phyloP scores from a whole-genome alignment of 2,113 vertebrate genomes.

The Pterocles burchelli region DNA sequence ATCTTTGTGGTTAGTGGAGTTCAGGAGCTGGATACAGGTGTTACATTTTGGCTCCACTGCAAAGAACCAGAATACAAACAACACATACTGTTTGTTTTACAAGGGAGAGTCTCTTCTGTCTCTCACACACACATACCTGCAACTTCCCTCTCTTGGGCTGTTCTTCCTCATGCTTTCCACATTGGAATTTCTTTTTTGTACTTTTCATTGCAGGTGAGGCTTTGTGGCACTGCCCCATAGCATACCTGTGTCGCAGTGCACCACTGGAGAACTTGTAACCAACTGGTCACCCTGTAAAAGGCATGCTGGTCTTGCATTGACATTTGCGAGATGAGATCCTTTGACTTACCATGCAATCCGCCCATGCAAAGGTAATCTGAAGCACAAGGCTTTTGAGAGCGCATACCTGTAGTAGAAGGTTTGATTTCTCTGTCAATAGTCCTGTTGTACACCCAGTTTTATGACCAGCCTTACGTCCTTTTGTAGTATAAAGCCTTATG shows the following conservation, averaged over 20 bases:
- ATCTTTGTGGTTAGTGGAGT: background rate
- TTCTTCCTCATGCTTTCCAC: background rate
- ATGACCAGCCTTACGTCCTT: background rate
- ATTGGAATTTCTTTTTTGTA: background rate
- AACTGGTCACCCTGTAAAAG: background rate
- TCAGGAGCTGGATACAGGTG: background rate
- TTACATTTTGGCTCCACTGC: background rate
- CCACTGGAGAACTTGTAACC: background rate
- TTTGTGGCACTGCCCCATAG: background rate
- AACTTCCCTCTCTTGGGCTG: background rate
- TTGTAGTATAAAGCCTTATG: background rate
- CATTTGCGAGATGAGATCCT: background rate
- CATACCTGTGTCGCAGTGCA: background rate
- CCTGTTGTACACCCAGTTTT: background rate
- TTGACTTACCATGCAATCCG: background rate
- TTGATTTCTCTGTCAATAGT: background rate
- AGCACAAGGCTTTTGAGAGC: background rate
- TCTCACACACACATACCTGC: background rate
- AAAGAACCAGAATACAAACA: background rate
- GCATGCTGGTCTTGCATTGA: background rate
- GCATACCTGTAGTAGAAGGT: background rate
- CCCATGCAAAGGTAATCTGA: background rate
- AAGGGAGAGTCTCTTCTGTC: background rate
- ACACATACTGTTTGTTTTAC: background rate
- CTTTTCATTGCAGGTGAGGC: background rate